Conservation (phyloP, 1,140 invertebrate species). For the Contarinia nasturtii region DNA sequence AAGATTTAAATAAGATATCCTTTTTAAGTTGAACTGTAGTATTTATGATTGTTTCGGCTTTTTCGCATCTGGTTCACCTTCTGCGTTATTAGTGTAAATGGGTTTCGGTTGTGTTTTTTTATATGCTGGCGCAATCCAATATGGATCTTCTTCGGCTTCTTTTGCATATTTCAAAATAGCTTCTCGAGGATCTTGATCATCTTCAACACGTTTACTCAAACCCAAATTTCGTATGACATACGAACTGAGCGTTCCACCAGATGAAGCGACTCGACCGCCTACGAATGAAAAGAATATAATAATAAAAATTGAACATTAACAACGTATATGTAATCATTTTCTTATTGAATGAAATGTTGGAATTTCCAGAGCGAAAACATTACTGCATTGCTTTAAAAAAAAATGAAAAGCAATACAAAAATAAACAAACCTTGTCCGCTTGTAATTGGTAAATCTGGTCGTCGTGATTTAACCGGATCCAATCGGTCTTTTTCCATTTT, state of each 20-base stretch:
- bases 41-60: conserved; percentile 4
- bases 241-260: conserved; percentile 89
- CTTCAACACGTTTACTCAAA: conserved; percentile 78
- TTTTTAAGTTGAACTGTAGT: too few species aligned
- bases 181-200: conserved; percentile 90
- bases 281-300: conserved; percentile 20
- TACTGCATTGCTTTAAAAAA: too few species aligned
- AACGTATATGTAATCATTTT: too few species aligned
- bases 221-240: conserved; percentile 94
- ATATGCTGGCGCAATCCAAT: conserved; percentile 88
- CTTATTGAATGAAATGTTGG: too few species aligned
- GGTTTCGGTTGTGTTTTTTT: conserved; percentile 63
- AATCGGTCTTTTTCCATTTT: conserved; percentile 80
- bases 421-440: conserved; percentile 36
- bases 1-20: too few species aligned
- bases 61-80: conserved; percentile 11
- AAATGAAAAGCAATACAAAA: too few species aligned
- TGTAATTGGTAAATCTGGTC: conserved; percentile 95
- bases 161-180: conserved; percentile 95
- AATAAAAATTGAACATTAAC: too few species aligned
- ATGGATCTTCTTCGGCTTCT: conserved; percentile 91
- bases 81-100: conserved; percentile 35
- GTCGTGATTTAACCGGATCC: conserved; percentile 79
- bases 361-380: too few species aligned
- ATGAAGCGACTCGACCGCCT: conserved; percentile 83